Conservation (phyloP, 2,888 invertebrate genomes). For the Punctoribates punctum region DNA sequence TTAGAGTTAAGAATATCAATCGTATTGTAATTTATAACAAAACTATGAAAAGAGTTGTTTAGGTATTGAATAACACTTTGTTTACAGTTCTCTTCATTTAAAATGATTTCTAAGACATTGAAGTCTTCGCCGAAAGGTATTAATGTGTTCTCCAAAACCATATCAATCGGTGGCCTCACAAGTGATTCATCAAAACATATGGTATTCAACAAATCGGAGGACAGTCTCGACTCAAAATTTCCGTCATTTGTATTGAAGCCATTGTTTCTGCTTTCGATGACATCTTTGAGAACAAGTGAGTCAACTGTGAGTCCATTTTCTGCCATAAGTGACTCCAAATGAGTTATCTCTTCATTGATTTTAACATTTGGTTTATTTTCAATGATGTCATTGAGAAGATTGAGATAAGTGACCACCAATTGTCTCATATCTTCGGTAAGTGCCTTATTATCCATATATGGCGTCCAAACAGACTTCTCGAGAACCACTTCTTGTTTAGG, state of each 20-base stretch:
- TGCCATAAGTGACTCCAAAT: background rate
- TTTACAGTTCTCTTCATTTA: background rate
- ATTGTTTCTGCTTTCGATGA: background rate
- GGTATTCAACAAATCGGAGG: slow-evolving; percentile 2
- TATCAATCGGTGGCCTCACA: slow-evolving; percentile 8
- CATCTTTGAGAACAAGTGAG: background rate
- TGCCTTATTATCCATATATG: slow-evolving; percentile 58
- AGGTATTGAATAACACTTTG: background rate
- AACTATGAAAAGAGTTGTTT: background rate
- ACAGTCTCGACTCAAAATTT: no score
- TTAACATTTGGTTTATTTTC: background rate
- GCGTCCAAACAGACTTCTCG: slow-evolving; percentile 77
- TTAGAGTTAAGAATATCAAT: no score
- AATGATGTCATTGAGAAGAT: background rate
- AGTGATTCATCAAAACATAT: background rate
- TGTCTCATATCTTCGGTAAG: background rate
- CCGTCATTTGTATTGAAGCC: no score
- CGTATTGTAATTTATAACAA: background rate
- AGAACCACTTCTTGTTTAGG: slow-evolving; percentile 74
- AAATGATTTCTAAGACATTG: slow-evolving; percentile 18
- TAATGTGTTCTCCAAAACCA: background rate
- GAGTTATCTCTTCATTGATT: background rate
- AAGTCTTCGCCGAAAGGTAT: background rate
- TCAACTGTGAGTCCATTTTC: background rate
- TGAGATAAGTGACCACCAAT: background rate